Conservation (phyloP, 1,140 invertebrate genomes). For the Paracyclopina nana region DNA sequence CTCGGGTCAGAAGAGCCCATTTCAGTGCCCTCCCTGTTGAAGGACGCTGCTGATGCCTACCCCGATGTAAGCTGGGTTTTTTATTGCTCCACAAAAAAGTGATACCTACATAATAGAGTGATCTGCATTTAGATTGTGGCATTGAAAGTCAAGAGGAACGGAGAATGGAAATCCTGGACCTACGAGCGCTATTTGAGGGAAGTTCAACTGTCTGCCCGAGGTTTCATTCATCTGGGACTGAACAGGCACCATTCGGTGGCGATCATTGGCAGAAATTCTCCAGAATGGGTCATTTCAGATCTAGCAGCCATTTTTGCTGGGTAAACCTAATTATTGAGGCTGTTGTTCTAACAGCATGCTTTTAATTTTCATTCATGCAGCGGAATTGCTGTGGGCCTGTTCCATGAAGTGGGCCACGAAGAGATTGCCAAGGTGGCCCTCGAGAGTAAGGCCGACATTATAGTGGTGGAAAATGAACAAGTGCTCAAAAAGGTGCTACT, state of each 20-base stretch:
- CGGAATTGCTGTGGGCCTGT: conserved; percentile 11
- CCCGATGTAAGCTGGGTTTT: conserved; percentile 15
- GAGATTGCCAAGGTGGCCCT: conserved; percentile 13
- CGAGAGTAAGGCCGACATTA: conserved; percentile 14
- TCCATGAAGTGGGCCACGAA: neutral
- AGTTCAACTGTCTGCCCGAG: conserved; percentile 23
- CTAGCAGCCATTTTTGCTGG: conserved; percentile 28
- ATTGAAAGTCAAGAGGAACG: conserved; percentile 22
- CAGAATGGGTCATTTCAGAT: conserved; percentile 27
- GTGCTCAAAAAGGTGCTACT: conserved; percentile 12
- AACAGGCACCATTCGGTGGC: conserved; percentile 25
- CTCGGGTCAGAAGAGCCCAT: conserved; percentile 34
- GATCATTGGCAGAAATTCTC: conserved; percentile 28
- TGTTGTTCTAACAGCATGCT: neutral
- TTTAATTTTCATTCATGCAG: conserved; percentile 12
- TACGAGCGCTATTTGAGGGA: conserved; percentile 25
- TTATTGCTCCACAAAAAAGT: too few species aligned
- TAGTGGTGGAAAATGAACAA: conserved; percentile 12
- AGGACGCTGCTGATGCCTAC: conserved; percentile 32
- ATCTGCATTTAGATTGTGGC: conserved; percentile 10
- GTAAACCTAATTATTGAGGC: conserved; percentile 20
- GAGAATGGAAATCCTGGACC: conserved; percentile 24
- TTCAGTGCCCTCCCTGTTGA: conserved; percentile 54
- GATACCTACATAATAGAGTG: too few species aligned
- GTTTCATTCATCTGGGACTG: conserved; percentile 27